Evolutionary conservation across 2,888 invertebrate genomes (phyloP), one percentile per base, ranked within the genome.

Genomic region (Cactoblastis cactorum): DNA sequence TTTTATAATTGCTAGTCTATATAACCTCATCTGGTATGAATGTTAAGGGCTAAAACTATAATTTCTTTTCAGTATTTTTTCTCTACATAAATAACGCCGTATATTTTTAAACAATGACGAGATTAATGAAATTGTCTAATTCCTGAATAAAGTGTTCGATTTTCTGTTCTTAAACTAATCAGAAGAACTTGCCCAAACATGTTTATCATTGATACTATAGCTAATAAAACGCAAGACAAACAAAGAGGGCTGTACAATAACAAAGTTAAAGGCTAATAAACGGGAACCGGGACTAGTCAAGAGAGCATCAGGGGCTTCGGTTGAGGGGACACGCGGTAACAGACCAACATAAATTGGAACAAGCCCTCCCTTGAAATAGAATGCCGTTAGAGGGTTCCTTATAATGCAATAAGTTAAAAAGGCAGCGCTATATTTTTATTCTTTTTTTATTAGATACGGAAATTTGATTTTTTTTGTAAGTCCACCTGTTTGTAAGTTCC

Each of bases 211-310:
- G n/a, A n/a, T n/a, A n/a, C n/a, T n/a, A n/a, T n/a, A n/a, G 11
- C 9, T 5, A 54, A 59, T 56, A 54, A 53, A 59, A 53, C 45
- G n/a, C 62, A 59, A 65, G 66, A 62, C 54, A 62, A 61, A 63
- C 59, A 58, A 54, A 56, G 54, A 62, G 61, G 63, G 69, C 67
- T 37, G n/a, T 34, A 69, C 65, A 71, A 74, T 75, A 74, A 77
- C 70, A 71, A 65, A 71, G 68, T 71, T 80, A 80, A 83, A 83
- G 74, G 79, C 66, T 77, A 80, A 84, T 86, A 85, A 85, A 83
- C 78, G 67, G 77, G 73, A 82, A 86, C 85, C 84, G 83, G 69
- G 74, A 80, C 83, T 79, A 83, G 83, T 84, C 80, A 86, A 87
- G 86, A 80, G 84, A 67, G 76, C 87, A 86, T 86, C 86, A 80